Evolutionary conservation across 2,113 vertebrate genomes (phyloP), one percentile per base, ranked within the genome.

Genomic region (Caloenas nicobarica): DNA sequence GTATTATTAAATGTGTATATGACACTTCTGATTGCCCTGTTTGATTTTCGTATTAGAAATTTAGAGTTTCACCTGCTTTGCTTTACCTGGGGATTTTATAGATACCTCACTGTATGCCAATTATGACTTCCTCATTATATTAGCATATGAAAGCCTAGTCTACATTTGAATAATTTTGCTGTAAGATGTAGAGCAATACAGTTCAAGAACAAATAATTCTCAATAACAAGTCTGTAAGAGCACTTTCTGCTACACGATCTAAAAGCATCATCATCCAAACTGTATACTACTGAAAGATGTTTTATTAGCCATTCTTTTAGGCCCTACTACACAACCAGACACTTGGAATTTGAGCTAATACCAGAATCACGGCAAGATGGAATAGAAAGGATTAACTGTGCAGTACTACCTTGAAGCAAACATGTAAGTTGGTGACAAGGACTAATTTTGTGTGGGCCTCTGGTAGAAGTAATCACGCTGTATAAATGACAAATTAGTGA

Each of bases 401-500:
- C 85, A 95, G 76, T 71, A 58, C 86, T 89, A 87, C 56, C 88
- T 96, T 68, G 84, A 91, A 95, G 94, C 76, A 96, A 94, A 85
- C 61, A 57, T 10, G 62, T 64, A 86, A 93, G 87, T 79, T 93
- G 74, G 46, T 54, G 82, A 87, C 57, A 94, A 92, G 64, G 88
- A 82, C 86, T 90, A 91, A 84, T 91, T 91, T 92, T 92, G 61
- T 1, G 8, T 78, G 74, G 80, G 65, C 50, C 61, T 93, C 93
- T 82, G 58, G 62, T 89, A 81, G 90, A 96, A 97, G 94, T 64
- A 95, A 96, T 94, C 88, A 77, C 0, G 3, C 57, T 86, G 36
- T 94, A 91, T 91, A 95, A 94, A 71, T 92, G 92, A 92, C 91
- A 95, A 94, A 94, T 95, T 93, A 94, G 91, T 80, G 86, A 96